Evolutionary conservation across 2,888 invertebrate genomes (phyloP).

Genomic region (Holacanthella duospinosa): DNA sequence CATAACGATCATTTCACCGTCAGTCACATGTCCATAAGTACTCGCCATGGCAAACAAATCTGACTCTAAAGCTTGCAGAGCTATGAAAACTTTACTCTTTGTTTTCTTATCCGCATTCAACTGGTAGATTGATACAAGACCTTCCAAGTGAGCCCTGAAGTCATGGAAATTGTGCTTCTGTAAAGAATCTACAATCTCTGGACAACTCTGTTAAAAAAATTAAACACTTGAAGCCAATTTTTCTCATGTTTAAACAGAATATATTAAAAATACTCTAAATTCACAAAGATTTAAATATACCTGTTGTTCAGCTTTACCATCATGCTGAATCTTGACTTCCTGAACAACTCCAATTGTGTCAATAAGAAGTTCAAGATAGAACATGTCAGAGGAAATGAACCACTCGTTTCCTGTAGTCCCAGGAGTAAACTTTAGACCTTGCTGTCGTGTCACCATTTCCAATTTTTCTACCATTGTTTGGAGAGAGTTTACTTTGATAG

Average conservation of each 20-base stretch:
- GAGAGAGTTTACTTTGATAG: slow-evolving; percentile 81
- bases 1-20: slow-evolving; percentile 33
- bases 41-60: slow-evolving; percentile 54
- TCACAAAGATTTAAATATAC: slow-evolving; percentile 36
- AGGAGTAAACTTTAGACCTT: slow-evolving; percentile 78
- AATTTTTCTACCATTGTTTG: slow-evolving; percentile 85
- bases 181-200: slow-evolving; percentile 72
- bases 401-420: slow-evolving; percentile 68
- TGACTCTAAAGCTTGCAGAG: slow-evolving; percentile 79
- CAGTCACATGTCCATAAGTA: slow-evolving; percentile 28
- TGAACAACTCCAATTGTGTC: slow-evolving; percentile 72
- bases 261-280: not conserved
- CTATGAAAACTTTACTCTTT: slow-evolving; percentile 85
- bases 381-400: slow-evolving; percentile 93
- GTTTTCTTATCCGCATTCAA: slow-evolving; percentile 89
- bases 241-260: too few relatives aligned
- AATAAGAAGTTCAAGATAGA: slow-evolving; percentile 80
- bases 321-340: slow-evolving; percentile 85
- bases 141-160: slow-evolving; percentile 83
- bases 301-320: slow-evolving; percentile 59
- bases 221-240: not conserved
- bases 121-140: slow-evolving; percentile 81
- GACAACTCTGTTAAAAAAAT: slow-evolving; percentile 58
- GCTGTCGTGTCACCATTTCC: slow-evolving; percentile 78
- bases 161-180: slow-evolving; percentile 79